These are phyloP conservation scores for Eilema sororculum DNA, from an alignment of 2,888 invertebrate species.

Conservation along the genomic window DNA sequence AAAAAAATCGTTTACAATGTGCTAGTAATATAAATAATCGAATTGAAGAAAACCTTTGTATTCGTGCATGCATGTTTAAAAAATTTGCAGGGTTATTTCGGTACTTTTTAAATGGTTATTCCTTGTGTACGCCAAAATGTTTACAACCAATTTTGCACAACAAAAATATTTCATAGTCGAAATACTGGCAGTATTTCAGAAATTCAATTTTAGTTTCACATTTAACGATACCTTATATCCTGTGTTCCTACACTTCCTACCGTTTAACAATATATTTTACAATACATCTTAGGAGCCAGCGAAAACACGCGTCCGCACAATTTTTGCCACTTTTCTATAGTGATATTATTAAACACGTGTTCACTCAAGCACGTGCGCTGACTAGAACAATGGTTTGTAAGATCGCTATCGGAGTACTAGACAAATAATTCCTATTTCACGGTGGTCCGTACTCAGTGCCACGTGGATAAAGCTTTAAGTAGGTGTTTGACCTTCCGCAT, in stretches of 20 bases:
- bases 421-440: slow-evolving; percentile 47
- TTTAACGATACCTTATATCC: slow-evolving; percentile 10
- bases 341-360: slow-evolving; percentile 45
- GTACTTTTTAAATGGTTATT: too few relatives aligned
- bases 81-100: too few relatives aligned
- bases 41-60: background rate
- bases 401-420: slow-evolving; percentile 42
- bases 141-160: background rate
- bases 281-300: slow-evolving; percentile 6
- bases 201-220: background rate
- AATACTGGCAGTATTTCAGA: background rate
- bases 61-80: too few relatives aligned
- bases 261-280: slow-evolving; percentile 14
- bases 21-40: too few relatives aligned
- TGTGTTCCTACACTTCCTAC: background rate
- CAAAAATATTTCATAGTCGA: background rate
- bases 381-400: slow-evolving; percentile 44
- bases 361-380: slow-evolving; percentile 47
- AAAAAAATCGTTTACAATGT: too few relatives aligned
- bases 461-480: slow-evolving; percentile 47
- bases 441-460: slow-evolving; percentile 49
- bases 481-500: slow-evolving; percentile 49
- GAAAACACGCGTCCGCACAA: slow-evolving; percentile 14
- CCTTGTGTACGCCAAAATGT: background rate
- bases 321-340: slow-evolving; percentile 32